Percentiles rank a stretch among this genome's conserved stretches.
Evolutionary conservation across 2,113 vertebrate genomes (phyloP).

Genomic region (Marcusenius ussheri): DNA sequence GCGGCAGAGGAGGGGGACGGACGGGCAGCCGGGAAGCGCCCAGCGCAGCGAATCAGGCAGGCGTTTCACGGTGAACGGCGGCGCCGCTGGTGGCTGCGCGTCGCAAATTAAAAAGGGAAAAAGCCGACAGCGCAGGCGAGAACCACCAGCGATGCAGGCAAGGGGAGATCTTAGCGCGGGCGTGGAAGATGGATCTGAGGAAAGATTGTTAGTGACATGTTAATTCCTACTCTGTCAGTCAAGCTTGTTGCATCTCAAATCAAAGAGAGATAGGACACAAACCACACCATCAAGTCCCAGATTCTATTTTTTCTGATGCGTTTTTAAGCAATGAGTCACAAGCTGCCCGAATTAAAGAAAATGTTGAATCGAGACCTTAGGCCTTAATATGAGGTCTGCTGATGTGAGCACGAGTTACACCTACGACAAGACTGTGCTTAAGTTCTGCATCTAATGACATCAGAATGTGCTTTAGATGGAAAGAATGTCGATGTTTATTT

Average conservation of each 20-base stretch:
- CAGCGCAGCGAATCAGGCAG: not conserved
- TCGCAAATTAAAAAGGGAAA: conserved; percentile 50
- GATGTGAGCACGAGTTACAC: not conserved
- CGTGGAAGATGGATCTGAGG: conserved; percentile 62
- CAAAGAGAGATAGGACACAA: conserved; percentile 49
- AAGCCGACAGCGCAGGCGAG: not conserved
- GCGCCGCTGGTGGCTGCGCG: conserved; percentile 53
- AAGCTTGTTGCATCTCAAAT: conserved; percentile 51
- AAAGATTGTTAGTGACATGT: conserved; percentile 69
- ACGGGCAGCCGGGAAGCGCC: not conserved
- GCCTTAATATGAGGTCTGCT: not conserved
- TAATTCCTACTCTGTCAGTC: conserved; percentile 71
- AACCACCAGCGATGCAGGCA: conserved; percentile 28
- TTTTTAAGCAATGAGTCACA: not conserved
- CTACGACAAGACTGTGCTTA: not conserved
- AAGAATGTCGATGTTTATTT: not conserved
- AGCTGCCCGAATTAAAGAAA: not conserved
- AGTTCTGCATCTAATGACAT: not conserved
- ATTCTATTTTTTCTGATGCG: conserved; percentile 4
- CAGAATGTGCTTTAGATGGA: not conserved
- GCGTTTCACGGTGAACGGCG: conserved; percentile 44
- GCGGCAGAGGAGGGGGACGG: not conserved
- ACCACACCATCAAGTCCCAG: conserved; percentile 35
- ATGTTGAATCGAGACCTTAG: not conserved
- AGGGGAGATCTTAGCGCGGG: conserved; percentile 27